Base-by-base conservation (phyloP, 2,113 vertebrate species). In the Loxodonta africana region DNA sequence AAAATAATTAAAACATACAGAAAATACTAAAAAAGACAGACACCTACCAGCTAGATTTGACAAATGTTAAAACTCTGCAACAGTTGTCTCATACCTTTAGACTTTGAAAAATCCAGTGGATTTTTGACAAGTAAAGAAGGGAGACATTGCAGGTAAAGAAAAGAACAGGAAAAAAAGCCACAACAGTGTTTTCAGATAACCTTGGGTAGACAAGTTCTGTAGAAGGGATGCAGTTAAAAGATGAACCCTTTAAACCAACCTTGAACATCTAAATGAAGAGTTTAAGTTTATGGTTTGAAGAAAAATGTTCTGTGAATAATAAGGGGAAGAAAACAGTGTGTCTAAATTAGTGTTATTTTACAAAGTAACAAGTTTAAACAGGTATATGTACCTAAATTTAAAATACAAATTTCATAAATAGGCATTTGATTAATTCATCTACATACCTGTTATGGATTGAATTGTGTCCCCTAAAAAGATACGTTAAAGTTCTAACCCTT, bases 51-150 rank as follows among this genome's bases (percentile, higher is more conserved):
- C 53, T 28, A 96, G 48, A 90, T 94, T 88, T 91, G 51, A 88
- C 25, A 90, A 90, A 92, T 74, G 53, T 67, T 78, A 78, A 94
- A 81, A 90, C 92, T 92, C 30, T 83, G 33, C 26, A 81, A 21
- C 14, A 74, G 41, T 62, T 69, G 9, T 74, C 95, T 88, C 4
- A 9, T 46, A 80, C 37, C 26, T 94, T 90, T 77, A 62, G 21
- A 86, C 51, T 82, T 81, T 80, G 85, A 81, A 67, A 91, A 83
- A 90, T 30, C 6, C 74, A 95, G 1, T 71, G 74, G 76, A 88
- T 78, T 94, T 94, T 2, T 95, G 74, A 82, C 25, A 95, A 87
- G 9, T 83, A 83, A 85, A 37, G 67, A 41, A 74, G 6, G 69
- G 82, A 51, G 14, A 33, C n/a, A 76, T 95, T 88, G 33, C 67